A percentile compares a stretch with the other conserved stretches of the same genome.
These are phyloP conservation scores for Indicator indicator DNA, from an alignment of 2,113 vertebrate genomes.

Conservation along the genomic window DNA sequence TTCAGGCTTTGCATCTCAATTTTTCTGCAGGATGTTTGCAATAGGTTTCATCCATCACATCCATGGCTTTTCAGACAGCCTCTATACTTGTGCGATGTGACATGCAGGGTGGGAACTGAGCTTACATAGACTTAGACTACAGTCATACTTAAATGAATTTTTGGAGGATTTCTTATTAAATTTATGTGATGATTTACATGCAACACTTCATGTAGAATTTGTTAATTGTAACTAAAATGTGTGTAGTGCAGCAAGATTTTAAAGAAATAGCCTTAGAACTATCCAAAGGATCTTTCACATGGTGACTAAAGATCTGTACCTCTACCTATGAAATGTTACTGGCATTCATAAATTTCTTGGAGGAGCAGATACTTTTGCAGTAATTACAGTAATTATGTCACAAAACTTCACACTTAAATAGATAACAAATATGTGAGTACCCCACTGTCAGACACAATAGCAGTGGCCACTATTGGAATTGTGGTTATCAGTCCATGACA, in stretches of 20 bases:
- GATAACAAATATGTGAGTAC: not conserved
- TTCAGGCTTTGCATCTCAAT: not conserved
- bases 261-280: not conserved
- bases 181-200: not conserved
- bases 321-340: not conserved
- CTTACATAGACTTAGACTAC: not conserved
- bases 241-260: not conserved
- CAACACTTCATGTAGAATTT: not conserved
- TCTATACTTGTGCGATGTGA: not conserved
- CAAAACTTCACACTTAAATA: not conserved
- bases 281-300: not conserved
- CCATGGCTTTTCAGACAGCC: not conserved
- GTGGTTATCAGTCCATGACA: not conserved
- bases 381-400: not conserved
- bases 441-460: not conserved
- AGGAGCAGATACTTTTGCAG: not conserved
- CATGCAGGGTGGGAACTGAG: not conserved
- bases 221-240: not conserved
- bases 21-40: not conserved
- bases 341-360: not conserved
- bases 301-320: not conserved
- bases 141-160: not conserved
- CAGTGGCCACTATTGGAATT: not conserved
- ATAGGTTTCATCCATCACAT: not conserved
- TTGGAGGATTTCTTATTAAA: not conserved